These are phyloP conservation scores for Diachasma alloeum DNA, from an alignment of 1,140 invertebrate genomes.

Conservation along the genomic window DNA sequence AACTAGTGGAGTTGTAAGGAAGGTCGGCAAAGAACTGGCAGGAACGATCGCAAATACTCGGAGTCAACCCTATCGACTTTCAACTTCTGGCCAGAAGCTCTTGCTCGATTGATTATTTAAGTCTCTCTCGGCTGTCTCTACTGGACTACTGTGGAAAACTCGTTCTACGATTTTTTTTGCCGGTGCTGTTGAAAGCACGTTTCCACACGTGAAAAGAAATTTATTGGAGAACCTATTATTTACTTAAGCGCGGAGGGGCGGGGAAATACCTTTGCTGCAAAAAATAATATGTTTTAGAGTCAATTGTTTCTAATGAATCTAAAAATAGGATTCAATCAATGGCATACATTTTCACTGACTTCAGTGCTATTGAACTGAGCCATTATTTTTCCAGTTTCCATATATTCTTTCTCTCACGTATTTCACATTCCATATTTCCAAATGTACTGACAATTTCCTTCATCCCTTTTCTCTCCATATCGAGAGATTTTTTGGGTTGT, in stretches of 20 bases:
- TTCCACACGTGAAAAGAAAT: too few relatives aligned
- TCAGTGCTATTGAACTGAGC: not conserved
- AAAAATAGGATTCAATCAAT: too few relatives aligned
- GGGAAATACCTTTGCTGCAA: too few relatives aligned
- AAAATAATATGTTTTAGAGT: too few relatives aligned
- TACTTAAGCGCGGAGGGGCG: too few relatives aligned
- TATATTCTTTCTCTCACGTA: not conserved
- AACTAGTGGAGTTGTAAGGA: not conserved
- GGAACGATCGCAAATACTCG: not conserved
- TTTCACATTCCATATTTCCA: not conserved
- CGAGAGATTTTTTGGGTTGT: not conserved
- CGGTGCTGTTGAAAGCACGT: not conserved
- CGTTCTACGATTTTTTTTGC: not conserved
- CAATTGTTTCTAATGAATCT: too few relatives aligned
- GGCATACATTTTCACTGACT: too few relatives aligned
- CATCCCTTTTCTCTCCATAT: not conserved
- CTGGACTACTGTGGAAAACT: not conserved
- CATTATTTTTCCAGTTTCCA: not conserved
- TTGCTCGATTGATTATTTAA: constrained; percentile 4
- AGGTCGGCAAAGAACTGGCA: not conserved
- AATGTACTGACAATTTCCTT: not conserved
- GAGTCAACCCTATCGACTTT: constrained; percentile 9
- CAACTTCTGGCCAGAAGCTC: not conserved
- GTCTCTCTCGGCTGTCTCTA: not conserved
- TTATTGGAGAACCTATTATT: too few relatives aligned